Evolutionary conservation across 2,113 vertebrate species (phyloP).

Genomic region (Athene cunicularia): DNA sequence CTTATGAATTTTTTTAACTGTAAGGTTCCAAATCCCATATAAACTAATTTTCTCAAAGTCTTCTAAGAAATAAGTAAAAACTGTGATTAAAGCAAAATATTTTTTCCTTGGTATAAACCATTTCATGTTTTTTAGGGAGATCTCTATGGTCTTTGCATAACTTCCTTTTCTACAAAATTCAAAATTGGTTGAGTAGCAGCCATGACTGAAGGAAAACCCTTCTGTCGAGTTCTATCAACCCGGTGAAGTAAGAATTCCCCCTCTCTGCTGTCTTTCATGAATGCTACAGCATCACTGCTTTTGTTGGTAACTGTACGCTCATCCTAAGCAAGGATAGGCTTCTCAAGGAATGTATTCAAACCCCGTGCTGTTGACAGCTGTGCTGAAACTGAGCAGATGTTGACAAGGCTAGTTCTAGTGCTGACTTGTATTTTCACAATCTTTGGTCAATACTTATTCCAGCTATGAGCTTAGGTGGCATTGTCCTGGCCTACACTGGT

Average conservation of each 20-base stretch:
- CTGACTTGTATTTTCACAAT: neutral
- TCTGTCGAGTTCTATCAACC: neutral
- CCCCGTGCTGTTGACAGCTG: neutral
- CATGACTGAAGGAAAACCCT: neutral
- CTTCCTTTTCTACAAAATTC: neutral
- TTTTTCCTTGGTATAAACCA: neutral
- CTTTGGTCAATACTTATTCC: neutral
- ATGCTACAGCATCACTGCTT: neutral
- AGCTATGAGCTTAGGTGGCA: neutral
- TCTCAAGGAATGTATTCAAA: neutral
- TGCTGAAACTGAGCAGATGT: neutral
- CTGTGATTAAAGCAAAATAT: neutral
- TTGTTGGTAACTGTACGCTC: neutral
- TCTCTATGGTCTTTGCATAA: neutral
- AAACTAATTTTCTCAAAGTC: neutral
- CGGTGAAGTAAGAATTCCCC: neutral
- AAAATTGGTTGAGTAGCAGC: neutral
- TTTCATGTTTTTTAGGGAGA: neutral
- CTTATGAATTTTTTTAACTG: neutral
- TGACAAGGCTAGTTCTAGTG: neutral
- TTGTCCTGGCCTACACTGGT: neutral
- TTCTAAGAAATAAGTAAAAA: neutral
- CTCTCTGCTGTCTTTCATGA: neutral
- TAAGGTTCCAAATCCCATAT: neutral
- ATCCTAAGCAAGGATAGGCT: neutral